Evolutionary conservation across 2,113 vertebrate species (phyloP).

Genomic region (Actenoides lindsayi): DNA sequence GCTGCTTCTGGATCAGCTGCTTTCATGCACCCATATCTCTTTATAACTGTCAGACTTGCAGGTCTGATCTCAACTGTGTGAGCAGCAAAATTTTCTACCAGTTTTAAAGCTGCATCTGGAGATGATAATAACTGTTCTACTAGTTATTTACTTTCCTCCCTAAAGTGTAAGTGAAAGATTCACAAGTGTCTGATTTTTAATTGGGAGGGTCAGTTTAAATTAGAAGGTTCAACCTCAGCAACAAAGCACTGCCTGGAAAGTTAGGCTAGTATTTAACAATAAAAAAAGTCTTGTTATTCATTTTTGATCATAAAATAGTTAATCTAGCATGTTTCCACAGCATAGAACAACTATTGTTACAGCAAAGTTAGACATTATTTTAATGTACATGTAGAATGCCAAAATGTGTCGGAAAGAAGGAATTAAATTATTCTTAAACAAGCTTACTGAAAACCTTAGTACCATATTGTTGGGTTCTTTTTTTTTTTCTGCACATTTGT

Average conservation of each 20-base stretch:
- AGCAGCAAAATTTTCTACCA: not conserved
- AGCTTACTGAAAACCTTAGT: not conserved
- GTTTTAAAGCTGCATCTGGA: not conserved
- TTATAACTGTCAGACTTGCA: not conserved
- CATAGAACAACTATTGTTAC: not conserved
- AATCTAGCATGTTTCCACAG: not conserved
- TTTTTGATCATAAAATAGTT: not conserved
- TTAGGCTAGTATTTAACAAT: not conserved
- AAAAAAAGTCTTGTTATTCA: not conserved
- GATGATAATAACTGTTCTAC: not conserved
- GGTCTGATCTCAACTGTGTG: not conserved
- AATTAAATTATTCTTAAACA: not conserved
- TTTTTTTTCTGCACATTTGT: not conserved
- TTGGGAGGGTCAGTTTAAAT: slow-evolving; percentile 2
- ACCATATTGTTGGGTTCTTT: not conserved
- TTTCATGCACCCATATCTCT: not conserved
- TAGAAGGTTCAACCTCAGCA: not conserved
- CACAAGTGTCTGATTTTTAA: not conserved
- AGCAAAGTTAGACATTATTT: not conserved
- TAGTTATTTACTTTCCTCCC: not conserved
- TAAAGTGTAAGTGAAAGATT: slow-evolving; percentile 4
- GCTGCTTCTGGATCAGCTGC: not conserved
- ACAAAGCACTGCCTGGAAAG: not conserved
- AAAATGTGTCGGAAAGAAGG: not conserved
- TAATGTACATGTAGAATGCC: not conserved